Evolutionary conservation across 64 coral and sea anemone species (phyloP).

Genomic region (Stichodactyla helianthus): DNA sequence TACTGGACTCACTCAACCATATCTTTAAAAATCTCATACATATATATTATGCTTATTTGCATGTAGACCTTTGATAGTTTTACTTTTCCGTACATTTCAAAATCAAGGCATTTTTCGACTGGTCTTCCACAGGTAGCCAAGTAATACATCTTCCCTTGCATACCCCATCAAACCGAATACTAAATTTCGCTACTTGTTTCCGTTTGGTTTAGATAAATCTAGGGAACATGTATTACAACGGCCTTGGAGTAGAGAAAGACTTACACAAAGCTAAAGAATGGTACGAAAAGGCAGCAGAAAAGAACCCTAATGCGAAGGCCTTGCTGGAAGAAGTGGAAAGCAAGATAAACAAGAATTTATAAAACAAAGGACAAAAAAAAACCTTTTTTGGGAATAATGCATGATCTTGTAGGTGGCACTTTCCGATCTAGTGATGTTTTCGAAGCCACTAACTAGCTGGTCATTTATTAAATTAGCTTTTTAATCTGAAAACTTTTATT

Average conservation of each 20-base stretch:
- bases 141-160: no score
- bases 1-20: no score
- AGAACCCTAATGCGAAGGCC: constrained; percentile 65
- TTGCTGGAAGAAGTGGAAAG: constrained; percentile 88
- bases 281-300: constrained; percentile 64
- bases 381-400: neutral
- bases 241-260: constrained; percentile 92
- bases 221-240: constrained; percentile 98
- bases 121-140: no score
- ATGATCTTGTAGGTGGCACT: neutral
- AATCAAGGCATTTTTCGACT: no score
- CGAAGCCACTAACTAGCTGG: no score
- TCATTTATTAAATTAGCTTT: no score
- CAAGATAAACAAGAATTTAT: constrained; percentile 28
- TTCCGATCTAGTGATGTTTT: neutral
- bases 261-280: constrained; percentile 65
- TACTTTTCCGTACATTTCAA: no score
- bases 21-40: no score
- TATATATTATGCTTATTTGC: no score
- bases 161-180: no score
- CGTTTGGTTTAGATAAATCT: constrained; percentile 70
- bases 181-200: neutral
- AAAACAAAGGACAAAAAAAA: neutral
- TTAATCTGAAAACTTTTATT: no score
- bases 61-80: no score